Conservation (phyloP, 2,797 vertebrate genomes). For the Valencia hispanica region DNA sequence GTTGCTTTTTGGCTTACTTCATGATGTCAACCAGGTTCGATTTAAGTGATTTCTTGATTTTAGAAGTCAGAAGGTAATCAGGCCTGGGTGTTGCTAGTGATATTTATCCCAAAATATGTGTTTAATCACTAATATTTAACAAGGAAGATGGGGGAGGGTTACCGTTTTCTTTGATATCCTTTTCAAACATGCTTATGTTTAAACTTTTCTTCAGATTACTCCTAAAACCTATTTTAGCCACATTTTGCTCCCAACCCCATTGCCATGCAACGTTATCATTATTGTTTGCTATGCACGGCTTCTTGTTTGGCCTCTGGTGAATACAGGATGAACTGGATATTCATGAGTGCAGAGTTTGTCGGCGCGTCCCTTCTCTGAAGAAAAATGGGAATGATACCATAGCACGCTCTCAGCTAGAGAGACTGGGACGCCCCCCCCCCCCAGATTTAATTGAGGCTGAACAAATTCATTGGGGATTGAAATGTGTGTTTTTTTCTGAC, state of each 20-base stretch:
- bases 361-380: constrained; percentile 18
- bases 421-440: constrained; percentile 7
- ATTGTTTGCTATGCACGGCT: constrained; percentile 13
- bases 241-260: background rate
- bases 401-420: constrained; percentile 18
- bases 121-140: too few relatives aligned
- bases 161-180: background rate
- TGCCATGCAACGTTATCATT: constrained; percentile 18
- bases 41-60: too few relatives aligned
- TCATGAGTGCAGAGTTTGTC: constrained; percentile 35
- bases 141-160: background rate
- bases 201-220: background rate
- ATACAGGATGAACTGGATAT: constrained; percentile 54
- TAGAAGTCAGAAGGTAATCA: too few relatives aligned
- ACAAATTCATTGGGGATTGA: constrained; percentile 41
- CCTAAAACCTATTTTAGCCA: background rate
- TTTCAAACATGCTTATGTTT: background rate
- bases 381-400: constrained; percentile 37
- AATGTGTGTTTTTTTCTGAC: constrained; percentile 43
- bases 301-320: constrained; percentile 34
- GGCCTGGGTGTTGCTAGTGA: too few relatives aligned
- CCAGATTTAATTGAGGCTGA: constrained; percentile 59
- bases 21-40: too few relatives aligned
- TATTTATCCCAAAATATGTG: too few relatives aligned
- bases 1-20: too few relatives aligned